Evolutionary conservation across 2,888 invertebrate genomes (phyloP), one percentile per base, ranked within the genome.

Genomic region (Trachelus troglodyta): DNA sequence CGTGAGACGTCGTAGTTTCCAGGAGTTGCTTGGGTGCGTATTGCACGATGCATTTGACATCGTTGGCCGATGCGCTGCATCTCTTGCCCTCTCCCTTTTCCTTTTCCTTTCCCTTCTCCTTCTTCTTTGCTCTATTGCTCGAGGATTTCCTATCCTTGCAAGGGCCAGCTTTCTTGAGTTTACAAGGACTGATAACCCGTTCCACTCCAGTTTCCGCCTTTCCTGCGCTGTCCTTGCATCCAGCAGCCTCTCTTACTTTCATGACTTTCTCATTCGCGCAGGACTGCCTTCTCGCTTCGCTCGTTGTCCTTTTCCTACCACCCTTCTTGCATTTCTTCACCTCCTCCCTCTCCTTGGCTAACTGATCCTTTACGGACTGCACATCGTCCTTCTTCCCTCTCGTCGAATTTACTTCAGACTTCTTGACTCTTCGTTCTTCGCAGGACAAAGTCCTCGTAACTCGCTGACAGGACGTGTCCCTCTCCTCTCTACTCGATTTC

Each of bases 281-380:
- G 35, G 35, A 12, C 35, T 35, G 11, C 35, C 12, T 35, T 12
- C 12, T 37, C 12, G 1, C 12, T 37, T 37, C 37, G 12, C 37
- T 12, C 37, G 0, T 37, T 12, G 37, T 12, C 37, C 1, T 12
- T 37, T 31, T 30, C 0, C 6, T 4, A n/a, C 12, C 15, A 6
- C 31, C 3, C n/a, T 77, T 79, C 77, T 81, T 84, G 69, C 84
- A 85, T 11, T 79, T 76, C 12, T 79, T 34, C 9, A 84, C 76
- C 77, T 84, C 84, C 34, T 79, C 80, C 1, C 11, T 83, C 84
- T 15, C 30, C 11, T 71, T 3, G 75, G 3, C 1, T 68, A 23
- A 69, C 80, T 80, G 11, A 79, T 80, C 4, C 35, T 30, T 74
- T 15, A n/a, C 35, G n/a, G 74, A 33, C 12, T 15, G 74, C 31